Conservation (phyloP, 2,888 invertebrate species). For the Sphecodes monilicornis region DNA sequence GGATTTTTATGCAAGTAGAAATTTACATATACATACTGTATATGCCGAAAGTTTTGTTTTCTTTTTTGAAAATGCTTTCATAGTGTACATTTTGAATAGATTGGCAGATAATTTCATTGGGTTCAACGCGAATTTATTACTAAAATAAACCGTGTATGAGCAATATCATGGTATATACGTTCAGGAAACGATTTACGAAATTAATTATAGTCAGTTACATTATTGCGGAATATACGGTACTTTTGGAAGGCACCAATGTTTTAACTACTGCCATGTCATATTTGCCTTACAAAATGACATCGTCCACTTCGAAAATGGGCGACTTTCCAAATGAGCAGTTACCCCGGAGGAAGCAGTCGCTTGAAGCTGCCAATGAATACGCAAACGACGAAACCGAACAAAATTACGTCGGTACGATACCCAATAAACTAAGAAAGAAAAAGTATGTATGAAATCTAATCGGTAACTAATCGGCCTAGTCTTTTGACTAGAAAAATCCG, state of each 20-base stretch:
- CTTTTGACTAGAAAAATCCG: neutral
- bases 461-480: neutral
- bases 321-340: slow-evolving; percentile 15
- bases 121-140: slow-evolving; percentile 15
- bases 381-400: neutral
- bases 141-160: neutral
- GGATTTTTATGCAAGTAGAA: neutral
- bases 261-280: neutral
- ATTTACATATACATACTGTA: neutral
- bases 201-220: slow-evolving; percentile 34
- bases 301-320: neutral
- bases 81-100: neutral
- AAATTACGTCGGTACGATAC: neutral
- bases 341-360: neutral
- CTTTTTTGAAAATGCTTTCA: neutral
- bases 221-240: slow-evolving; percentile 13
- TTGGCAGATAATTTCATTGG: slow-evolving; percentile 33
- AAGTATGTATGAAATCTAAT: neutral
- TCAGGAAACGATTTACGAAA: slow-evolving; percentile 3
- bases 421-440: neutral
- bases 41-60: neutral
- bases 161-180: slow-evolving; percentile 8
- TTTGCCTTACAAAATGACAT: neutral
- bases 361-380: neutral
- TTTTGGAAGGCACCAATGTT: neutral